phyloP scores from a whole-genome alignment of 2,113 vertebrate genomes.

The Hypocryptadius cinnamomeus region DNA sequence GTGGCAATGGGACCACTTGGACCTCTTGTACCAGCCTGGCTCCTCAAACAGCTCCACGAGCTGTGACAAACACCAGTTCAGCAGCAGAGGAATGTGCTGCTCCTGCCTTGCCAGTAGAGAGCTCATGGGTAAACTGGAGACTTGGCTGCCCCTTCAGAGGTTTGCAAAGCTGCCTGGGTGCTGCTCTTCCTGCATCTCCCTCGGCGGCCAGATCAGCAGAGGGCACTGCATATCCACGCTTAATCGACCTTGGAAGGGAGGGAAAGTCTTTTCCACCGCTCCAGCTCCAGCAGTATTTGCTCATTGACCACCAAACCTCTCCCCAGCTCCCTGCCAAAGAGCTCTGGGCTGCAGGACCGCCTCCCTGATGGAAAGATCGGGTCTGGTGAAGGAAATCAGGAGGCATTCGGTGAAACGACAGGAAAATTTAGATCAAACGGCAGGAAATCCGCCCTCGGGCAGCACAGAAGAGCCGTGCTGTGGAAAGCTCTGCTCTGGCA shows the following conservation, averaged over 20 bases:
- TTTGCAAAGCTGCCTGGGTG: not conserved
- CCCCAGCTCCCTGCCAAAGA: not conserved
- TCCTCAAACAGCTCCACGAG: not conserved
- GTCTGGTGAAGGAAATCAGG: not conserved
- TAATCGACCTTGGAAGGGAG: not conserved
- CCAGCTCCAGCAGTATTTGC: not conserved
- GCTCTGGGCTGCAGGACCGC: accelerated
- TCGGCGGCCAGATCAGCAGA: not conserved
- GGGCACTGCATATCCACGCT: not conserved
- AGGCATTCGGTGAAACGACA: not conserved
- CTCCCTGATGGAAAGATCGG: not conserved
- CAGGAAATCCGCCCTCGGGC: not conserved
- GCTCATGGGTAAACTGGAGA: not conserved
- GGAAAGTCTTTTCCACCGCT: not conserved
- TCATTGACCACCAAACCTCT: not conserved
- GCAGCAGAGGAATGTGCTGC: not conserved
- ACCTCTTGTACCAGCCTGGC: not conserved
- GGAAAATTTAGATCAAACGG: slow-evolving; percentile 16
- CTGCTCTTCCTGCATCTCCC: not conserved
- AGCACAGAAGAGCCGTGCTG: not conserved
- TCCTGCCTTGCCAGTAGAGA: not conserved
- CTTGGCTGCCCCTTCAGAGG: not conserved
- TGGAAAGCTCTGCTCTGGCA: not conserved
- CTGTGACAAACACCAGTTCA: not conserved
- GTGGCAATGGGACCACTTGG: not conserved